These are phyloP conservation scores for Zaprionus obscuricornis DNA, from an alignment of 2,888 invertebrate genomes.

Conservation along the genomic window DNA sequence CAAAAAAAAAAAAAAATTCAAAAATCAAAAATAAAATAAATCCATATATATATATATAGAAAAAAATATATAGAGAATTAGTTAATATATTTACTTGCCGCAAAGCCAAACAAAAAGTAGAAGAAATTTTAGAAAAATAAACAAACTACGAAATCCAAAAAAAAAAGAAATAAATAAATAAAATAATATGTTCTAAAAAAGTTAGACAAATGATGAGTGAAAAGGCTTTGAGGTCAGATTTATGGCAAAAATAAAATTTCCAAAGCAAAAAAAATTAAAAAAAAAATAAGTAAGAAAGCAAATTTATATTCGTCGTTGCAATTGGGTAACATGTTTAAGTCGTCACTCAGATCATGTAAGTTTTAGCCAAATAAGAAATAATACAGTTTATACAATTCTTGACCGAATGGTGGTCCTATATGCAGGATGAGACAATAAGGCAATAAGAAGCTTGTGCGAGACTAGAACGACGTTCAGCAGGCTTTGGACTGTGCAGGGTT, in stretches of 20 bases:
- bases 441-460: no score
- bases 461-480: no score
- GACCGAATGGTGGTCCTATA: no score
- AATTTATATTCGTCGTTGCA: no score
- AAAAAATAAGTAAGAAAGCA: no score
- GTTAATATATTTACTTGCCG: constrained; percentile 48
- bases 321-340: no score
- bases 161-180: constrained; percentile 27
- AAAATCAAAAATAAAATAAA: not conserved
- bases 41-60: not conserved
- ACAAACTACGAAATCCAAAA: no score
- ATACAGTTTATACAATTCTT: no score
- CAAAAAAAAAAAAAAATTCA: not conserved
- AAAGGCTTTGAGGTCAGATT: constrained; percentile 70
- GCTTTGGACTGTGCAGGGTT: no score
- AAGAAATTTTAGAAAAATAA: constrained; percentile 65
- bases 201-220: constrained; percentile 78
- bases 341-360: no score
- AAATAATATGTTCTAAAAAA: constrained; percentile 27
- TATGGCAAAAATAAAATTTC: constrained; percentile 71
- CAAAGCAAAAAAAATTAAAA: constrained; percentile 34
- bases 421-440: no score
- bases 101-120: constrained; percentile 59
- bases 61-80: constrained; percentile 33
- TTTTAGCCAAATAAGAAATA: no score